Evolutionary conservation across 1,140 invertebrate genomes (phyloP).

Genomic region (Megathymus violae): DNA sequence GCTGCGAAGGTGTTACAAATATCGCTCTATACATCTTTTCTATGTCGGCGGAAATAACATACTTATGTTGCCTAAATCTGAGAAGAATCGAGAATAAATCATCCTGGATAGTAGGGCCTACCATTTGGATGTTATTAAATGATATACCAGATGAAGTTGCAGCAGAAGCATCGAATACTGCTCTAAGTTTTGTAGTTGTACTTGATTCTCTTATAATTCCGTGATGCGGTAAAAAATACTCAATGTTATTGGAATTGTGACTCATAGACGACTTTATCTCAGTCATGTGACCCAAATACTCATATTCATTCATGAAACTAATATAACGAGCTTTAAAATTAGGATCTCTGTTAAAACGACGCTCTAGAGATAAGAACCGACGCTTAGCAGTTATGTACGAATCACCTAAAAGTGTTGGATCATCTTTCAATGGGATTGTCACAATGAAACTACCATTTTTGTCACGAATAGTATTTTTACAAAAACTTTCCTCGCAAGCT

Average conservation of each 20-base stretch:
- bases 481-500: constrained; percentile 12
- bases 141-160: constrained; percentile 54
- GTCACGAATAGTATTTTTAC: constrained; percentile 2
- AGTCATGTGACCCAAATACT: constrained; percentile 62
- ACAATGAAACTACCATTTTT: not conserved
- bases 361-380: constrained; percentile 42
- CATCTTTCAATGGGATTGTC: not conserved
- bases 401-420: constrained; percentile 32
- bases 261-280: not conserved
- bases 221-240: constrained; percentile 52
- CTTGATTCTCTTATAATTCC: constrained; percentile 43
- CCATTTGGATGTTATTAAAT: constrained; percentile 60
- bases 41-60: constrained; percentile 51
- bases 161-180: constrained; percentile 71
- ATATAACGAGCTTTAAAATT: constrained; percentile 49
- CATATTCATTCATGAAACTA: constrained; percentile 65
- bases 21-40: constrained; percentile 59
- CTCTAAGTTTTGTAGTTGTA: constrained; percentile 52
- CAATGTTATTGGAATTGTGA: constrained; percentile 21
- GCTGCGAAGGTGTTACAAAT: constrained; percentile 21
- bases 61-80: constrained; percentile 50
- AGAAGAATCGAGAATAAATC: constrained; percentile 63
- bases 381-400: constrained; percentile 40
- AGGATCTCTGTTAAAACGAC: constrained; percentile 31
- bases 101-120: constrained; percentile 66